These are phyloP conservation scores for Coracias cyanogaster DNA, from an alignment of 2,797 vertebrate genomes.

Conservation along the genomic window DNA sequence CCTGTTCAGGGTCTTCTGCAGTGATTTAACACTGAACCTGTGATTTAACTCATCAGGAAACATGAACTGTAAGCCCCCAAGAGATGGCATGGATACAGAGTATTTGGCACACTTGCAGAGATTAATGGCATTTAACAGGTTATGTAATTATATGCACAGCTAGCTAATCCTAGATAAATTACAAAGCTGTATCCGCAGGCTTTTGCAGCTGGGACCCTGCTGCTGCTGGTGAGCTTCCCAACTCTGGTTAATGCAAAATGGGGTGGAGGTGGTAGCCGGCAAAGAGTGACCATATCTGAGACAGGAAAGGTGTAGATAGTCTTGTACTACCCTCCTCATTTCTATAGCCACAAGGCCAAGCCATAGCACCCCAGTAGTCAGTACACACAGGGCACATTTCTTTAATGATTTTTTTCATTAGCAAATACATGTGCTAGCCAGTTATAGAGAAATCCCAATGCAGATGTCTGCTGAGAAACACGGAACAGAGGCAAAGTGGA, in stretches of 20 bases:
- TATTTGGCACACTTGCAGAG: not conserved
- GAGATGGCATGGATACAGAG: rapidly evolving
- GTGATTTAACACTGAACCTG: too few relatives aligned
- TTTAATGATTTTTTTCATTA: not conserved
- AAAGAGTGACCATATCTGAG: not conserved
- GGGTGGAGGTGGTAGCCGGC: rapidly evolving
- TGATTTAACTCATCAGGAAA: not conserved
- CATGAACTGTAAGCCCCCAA: not conserved
- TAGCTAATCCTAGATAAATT: too few relatives aligned
- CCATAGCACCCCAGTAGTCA: rapidly evolving
- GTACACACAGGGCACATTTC: not conserved
- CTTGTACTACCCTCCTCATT: too few relatives aligned
- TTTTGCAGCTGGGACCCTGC: not conserved
- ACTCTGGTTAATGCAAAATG: rapidly evolving
- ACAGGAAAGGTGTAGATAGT: rapidly evolving
- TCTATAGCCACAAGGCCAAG: not conserved
- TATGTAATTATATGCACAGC: not conserved
- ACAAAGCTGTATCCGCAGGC: rapidly evolving
- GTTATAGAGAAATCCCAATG: rapidly evolving
- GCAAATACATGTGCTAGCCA: not conserved
- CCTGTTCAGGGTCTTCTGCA: not conserved
- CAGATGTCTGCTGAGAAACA: not conserved
- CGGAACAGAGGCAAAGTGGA: not conserved
- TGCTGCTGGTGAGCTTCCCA: not conserved
- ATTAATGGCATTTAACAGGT: not conserved